Conservation (phyloP, 2,113 vertebrate genomes). For the Albula goreensis region DNA sequence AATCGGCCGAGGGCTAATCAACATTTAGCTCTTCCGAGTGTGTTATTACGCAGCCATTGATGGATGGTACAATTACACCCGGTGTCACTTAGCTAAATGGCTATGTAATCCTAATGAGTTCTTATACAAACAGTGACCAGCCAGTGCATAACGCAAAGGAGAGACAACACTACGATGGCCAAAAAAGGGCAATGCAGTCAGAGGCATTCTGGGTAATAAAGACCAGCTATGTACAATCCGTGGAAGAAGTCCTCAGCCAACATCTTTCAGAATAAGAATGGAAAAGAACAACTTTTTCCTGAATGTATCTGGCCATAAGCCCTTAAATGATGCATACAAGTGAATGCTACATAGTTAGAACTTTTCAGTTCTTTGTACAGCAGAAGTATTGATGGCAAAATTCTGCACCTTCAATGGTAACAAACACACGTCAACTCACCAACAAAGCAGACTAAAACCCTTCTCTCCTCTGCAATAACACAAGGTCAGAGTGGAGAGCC, state of each 20-base stretch:
- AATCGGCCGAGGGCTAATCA: conserved; percentile 72
- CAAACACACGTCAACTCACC: not conserved
- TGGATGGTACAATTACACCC: conserved; percentile 78
- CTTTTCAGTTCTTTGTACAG: not conserved
- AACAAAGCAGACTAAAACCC: not conserved
- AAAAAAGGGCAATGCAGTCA: conserved; percentile 1
- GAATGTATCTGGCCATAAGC: not conserved
- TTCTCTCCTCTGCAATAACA: conserved; percentile 17
- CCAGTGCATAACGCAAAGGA: conserved; percentile 50
- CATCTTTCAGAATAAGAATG: not conserved
- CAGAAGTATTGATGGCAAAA: not conserved
- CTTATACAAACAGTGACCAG: conserved; percentile 74
- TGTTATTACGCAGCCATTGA: conserved; percentile 73
- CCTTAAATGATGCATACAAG: not conserved
- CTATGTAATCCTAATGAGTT: conserved; percentile 75
- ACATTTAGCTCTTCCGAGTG: conserved; percentile 71
- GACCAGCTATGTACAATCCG: not conserved
- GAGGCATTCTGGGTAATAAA: conserved; percentile 9
- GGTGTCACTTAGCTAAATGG: conserved; percentile 77
- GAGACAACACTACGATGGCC: conserved; percentile 5
- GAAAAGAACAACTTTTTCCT: not conserved
- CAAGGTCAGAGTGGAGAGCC: conserved; percentile 49
- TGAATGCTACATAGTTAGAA: not conserved
- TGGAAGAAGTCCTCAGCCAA: not conserved
- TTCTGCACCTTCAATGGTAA: not conserved